phyloP scores from a whole-genome alignment of 1,140 invertebrate species.

The Heliconius eleuchia region DNA sequence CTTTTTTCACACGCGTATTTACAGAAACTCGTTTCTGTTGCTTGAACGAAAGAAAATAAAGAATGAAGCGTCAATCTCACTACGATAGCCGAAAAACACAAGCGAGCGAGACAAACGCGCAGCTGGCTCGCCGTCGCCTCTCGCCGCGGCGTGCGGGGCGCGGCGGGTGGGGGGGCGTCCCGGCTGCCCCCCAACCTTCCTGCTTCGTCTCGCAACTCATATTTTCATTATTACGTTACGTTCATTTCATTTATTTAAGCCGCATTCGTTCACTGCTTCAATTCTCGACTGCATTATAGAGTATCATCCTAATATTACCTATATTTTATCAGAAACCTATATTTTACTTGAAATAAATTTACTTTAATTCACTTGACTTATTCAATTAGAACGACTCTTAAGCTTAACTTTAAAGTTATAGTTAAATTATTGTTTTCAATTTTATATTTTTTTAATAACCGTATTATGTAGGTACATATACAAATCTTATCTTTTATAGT shows the following conservation, averaged over 20 bases:
- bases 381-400: not conserved
- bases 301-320: not conserved
- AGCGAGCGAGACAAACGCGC: constrained; percentile 66
- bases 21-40: constrained; percentile 54
- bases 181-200: constrained; percentile 66
- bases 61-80: constrained; percentile 72
- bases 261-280: constrained; percentile 26
- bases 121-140: constrained; percentile 72
- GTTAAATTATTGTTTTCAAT: too few species aligned
- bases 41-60: constrained; percentile 56
- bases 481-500: too few species aligned
- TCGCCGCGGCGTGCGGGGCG: constrained; percentile 65
- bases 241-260: constrained; percentile 69
- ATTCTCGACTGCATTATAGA: not conserved
- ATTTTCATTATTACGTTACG: constrained; percentile 71
- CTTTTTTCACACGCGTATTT: constrained; percentile 61
- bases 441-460: too few species aligned
- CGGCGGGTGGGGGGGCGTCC: constrained; percentile 62
- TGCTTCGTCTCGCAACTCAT: constrained; percentile 70
- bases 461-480: too few species aligned
- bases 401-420: too few species aligned
- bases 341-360: not conserved
- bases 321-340: not conserved
- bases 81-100: constrained; percentile 77
- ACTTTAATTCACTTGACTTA: not conserved